A percentile compares a stretch with the other conserved stretches of the same genome.
These are phyloP conservation scores for Paramisgurnus dabryanus DNA, from an alignment of 2,113 vertebrate genomes.

Conservation along the genomic window DNA sequence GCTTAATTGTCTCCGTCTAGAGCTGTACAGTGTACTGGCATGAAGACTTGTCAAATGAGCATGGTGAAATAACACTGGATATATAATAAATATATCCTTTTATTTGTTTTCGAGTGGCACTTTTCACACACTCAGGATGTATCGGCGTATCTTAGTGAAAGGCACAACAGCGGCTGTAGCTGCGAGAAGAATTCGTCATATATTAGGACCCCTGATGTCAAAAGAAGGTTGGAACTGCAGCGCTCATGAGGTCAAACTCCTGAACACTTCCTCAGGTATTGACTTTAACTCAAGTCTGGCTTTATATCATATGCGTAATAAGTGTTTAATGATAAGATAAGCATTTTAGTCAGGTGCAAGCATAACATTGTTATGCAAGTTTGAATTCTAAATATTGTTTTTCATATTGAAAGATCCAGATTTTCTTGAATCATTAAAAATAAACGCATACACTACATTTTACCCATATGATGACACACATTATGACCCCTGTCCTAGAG, in stretches of 20 bases:
- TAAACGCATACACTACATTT: no score
- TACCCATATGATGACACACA: no score
- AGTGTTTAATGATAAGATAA: background rate
- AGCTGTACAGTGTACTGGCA: constrained; percentile 11
- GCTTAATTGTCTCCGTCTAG: constrained; percentile 60
- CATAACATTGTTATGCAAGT: no score
- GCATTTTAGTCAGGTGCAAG: background rate
- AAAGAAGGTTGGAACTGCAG: constrained; percentile 69
- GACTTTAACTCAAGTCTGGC: background rate
- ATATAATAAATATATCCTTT: background rate
- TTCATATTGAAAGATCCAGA: no score
- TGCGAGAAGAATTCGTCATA: constrained; percentile 67
- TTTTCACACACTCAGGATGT: constrained; percentile 57
- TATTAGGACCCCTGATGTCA: constrained; percentile 68
- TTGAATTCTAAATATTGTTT: no score
- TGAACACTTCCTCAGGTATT: constrained; percentile 75
- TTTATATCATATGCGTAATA: background rate
- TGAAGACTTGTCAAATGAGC: constrained; percentile 47
- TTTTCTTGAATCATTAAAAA: no score
- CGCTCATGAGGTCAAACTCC: constrained; percentile 72
- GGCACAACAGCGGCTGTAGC: constrained; percentile 66
- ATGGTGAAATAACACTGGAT: constrained; percentile 9
- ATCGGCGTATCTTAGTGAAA: constrained; percentile 62
- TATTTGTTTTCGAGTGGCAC: background rate
- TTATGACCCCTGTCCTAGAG: no score